These are phyloP conservation scores for Probosciger aterrimus DNA, from an alignment of 2,113 vertebrate genomes.

Conservation along the genomic window DNA sequence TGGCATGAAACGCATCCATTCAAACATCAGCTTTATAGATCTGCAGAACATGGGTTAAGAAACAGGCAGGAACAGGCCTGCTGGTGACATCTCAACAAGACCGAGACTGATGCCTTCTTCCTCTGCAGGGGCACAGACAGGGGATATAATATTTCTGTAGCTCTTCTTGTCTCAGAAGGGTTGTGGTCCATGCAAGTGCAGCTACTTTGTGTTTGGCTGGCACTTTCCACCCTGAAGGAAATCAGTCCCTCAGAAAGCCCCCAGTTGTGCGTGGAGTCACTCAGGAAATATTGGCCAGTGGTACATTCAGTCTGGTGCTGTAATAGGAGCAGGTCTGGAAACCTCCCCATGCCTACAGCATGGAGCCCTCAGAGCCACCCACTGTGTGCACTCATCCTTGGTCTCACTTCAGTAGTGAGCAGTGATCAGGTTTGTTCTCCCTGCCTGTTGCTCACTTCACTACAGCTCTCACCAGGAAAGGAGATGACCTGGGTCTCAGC, in stretches of 20 bases:
- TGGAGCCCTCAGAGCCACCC: not conserved
- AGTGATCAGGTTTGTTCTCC: not conserved
- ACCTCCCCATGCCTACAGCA: not conserved
- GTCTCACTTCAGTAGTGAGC: not conserved
- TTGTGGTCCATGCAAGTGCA: not conserved
- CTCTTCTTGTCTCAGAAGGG: not conserved
- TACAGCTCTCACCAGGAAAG: not conserved
- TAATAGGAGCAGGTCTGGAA: not conserved
- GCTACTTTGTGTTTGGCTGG: not conserved
- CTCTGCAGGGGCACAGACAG: not conserved
- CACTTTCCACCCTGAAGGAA: not conserved
- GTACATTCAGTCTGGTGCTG: not conserved
- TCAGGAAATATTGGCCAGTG: not conserved
- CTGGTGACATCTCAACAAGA: not conserved
- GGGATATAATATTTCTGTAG: not conserved
- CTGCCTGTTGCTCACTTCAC: not conserved
- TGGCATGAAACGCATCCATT: not conserved
- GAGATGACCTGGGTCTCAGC: not conserved
- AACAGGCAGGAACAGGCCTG: not conserved
- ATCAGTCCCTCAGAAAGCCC: not conserved
- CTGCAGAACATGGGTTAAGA: not conserved
- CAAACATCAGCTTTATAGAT: not conserved
- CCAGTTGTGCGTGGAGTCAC: not conserved
- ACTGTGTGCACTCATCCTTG: accelerated
- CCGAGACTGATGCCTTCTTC: not conserved